Base-by-base conservation (phyloP, 2,888 invertebrate genomes). In the Palloptera scutellata region DNA sequence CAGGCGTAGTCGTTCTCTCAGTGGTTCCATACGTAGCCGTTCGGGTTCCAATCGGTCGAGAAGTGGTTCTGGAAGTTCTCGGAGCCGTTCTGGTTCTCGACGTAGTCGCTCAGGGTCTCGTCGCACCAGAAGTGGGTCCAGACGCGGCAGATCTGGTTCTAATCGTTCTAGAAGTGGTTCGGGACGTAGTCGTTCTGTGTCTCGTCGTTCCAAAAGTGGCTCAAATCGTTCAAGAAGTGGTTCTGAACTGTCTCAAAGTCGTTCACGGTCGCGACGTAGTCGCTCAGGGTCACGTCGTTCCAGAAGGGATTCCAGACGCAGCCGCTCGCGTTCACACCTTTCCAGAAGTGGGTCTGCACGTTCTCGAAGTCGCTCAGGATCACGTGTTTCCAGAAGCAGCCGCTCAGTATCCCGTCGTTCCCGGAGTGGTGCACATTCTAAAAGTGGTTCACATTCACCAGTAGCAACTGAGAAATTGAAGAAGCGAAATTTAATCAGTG, bases 401-500 rank as follows among this genome's bases (percentile, higher is more conserved):
- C 83, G 84, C 1, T 79, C 83, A 17, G 74, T 68, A 1, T 74
- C 76, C 1, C 67, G 78, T 8, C 78, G 79, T 6, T 77, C 79
- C 11, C 82, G 83, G n/a, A 77, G 80, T 17, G 54, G 51, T 30
- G 66, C 69, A n/a, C n/a, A n/a, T n/a, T 74, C 75, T 0, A 59
- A 59, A 15, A 72, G 73, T 17, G 66, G 67, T 42, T 75, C 76
- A 17, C 63, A 53, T 10, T 70, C 65, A 1, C 74, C 73, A 69
- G 74, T 69, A 5, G 61, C 59, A 12, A 72, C 70, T 8, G 73
- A 72, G 17, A 75, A 73, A 42, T 61, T 41, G 13, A 58, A 79
- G 72, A 83, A 81, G 70, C 79, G 82, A 66, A 79, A 81, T 53
- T 79, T 87, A 59, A 77, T 88, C 41, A 89, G 89, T 1, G 90